Base-by-base conservation (phyloP, 2,113 vertebrate species). In the Muscicapa adusta region DNA sequence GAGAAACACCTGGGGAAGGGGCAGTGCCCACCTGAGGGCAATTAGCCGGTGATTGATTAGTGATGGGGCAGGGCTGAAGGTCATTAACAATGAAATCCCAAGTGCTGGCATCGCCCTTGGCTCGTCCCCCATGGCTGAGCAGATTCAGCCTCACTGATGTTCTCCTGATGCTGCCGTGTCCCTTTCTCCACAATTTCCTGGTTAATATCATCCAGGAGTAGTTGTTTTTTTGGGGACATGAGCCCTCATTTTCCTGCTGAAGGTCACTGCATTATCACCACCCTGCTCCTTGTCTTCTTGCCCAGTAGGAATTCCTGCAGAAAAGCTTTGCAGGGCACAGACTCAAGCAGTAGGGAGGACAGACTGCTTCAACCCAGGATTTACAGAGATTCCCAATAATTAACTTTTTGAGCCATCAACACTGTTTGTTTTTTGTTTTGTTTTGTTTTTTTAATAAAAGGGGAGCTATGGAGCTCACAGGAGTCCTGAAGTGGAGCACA, bases 221-320 rank as follows among this genome's bases (percentile, higher is more conserved):
- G 22, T 7, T 67, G 15, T 40, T 26, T 29, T 88, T 19, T 10
- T 53, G 43, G 14, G 14, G 17, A 9, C 6, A 10, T 2, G 4
- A 57, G 24, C 18, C n/a, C 23, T 28, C 22, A 66, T 82, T 31
- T 80, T 70, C 8, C 42, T 40, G 12, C 47, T 42, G 54, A 82
- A 65, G 18, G 42, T 14, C 34, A 29, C 12, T 36, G 51, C 4
- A 1, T 15, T 22, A 8, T 29, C 60, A 65, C 38, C 33, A 14
- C 23, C 8, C 34, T 0, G 0, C 3, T 68, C 50, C 34, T 45
- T 19, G 12, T 36, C 12, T 4, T 34, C 47, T 22, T 14, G 8
- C 7, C 26, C 50, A 16, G 33, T 3, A 70, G 28, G 53, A 53
- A 61, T 14, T 36, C 34, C 1, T 3, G 9, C 0, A 51, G 24